Evolutionary conservation across 2,888 invertebrate genomes (phyloP).

Genomic region (Eudemis profundana): DNA sequence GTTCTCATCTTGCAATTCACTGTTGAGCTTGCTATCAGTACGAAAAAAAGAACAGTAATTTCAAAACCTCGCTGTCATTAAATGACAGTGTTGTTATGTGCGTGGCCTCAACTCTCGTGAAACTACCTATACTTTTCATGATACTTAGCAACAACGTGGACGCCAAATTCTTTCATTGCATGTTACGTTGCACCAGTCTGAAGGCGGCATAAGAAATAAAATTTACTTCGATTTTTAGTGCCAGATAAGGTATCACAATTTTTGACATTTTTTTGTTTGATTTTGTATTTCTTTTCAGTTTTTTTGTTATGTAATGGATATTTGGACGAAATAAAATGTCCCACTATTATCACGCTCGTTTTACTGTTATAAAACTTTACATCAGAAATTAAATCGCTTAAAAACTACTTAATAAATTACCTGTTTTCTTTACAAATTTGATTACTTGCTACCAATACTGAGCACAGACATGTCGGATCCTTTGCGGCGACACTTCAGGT

Average conservation of each 20-base stretch:
- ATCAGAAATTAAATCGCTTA: slow-evolving; percentile 3
- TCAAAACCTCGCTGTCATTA: too few species aligned
- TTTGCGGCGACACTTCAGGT: slow-evolving; percentile 89
- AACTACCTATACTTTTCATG: too few species aligned
- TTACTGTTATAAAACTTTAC: slow-evolving; percentile 12
- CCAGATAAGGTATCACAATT: slow-evolving; percentile 28
- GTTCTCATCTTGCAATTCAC: too few species aligned
- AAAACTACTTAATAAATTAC: not conserved
- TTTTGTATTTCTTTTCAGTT: slow-evolving; percentile 13
- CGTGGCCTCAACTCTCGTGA: too few species aligned
- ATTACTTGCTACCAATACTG: slow-evolving; percentile 27
- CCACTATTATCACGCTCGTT: slow-evolving; percentile 11
- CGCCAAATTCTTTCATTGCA: too few species aligned
- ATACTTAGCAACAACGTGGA: too few species aligned
- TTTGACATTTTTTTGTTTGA: slow-evolving; percentile 28
- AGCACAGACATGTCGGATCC: slow-evolving; percentile 60
- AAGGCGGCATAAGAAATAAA: slow-evolving; percentile 75
- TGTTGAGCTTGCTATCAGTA: too few species aligned
- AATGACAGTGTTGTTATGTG: too few species aligned
- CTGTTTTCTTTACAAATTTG: not conserved
- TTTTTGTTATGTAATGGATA: slow-evolving; percentile 34
- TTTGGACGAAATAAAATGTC: slow-evolving; percentile 34
- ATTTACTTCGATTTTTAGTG: slow-evolving; percentile 44
- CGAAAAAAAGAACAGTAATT: too few species aligned
- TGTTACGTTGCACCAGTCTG: too few species aligned